phyloP scores from a whole-genome alignment of 2,888 invertebrate genomes.

The Megastigmus dorsalis region DNA sequence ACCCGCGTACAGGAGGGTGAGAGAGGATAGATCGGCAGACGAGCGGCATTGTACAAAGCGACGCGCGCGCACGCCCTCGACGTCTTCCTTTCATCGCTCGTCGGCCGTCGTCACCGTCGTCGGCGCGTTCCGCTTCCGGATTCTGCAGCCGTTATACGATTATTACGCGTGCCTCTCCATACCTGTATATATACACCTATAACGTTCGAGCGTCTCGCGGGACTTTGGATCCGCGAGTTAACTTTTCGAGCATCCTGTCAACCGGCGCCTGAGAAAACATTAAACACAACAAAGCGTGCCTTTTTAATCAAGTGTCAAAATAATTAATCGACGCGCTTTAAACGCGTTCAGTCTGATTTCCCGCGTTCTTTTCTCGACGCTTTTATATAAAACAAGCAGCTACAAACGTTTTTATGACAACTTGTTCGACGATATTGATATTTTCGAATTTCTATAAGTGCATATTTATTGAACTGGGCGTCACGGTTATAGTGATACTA shows the following conservation, averaged over 20 bases:
- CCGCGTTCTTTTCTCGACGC: no score
- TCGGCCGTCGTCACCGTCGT: background rate
- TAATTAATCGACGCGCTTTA: background rate
- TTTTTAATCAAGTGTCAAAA: conserved; percentile 7
- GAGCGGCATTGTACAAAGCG: background rate
- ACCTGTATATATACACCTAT: background rate
- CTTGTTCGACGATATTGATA: no score
- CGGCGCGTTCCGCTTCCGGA: background rate
- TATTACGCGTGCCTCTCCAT: no score
- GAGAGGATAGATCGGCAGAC: conserved; percentile 43
- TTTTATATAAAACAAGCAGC: no score
- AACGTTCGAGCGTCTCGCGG: background rate
- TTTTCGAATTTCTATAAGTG: no score
- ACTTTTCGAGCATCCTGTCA: background rate
- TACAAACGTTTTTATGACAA: no score
- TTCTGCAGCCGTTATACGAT: background rate
- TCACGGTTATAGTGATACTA: no score
- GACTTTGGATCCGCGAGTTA: background rate
- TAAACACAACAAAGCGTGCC: background rate
- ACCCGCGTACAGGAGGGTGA: background rate
- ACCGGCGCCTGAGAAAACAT: background rate
- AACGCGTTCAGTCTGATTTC: background rate
- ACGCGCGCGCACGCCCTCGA: background rate
- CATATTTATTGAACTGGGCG: no score
- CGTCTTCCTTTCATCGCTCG: background rate